A percentile compares a stretch with the other conserved stretches of the same genome.
Conservation (phyloP, 2,797 vertebrate genomes). For the Pseudomugil tenellus region DNA sequence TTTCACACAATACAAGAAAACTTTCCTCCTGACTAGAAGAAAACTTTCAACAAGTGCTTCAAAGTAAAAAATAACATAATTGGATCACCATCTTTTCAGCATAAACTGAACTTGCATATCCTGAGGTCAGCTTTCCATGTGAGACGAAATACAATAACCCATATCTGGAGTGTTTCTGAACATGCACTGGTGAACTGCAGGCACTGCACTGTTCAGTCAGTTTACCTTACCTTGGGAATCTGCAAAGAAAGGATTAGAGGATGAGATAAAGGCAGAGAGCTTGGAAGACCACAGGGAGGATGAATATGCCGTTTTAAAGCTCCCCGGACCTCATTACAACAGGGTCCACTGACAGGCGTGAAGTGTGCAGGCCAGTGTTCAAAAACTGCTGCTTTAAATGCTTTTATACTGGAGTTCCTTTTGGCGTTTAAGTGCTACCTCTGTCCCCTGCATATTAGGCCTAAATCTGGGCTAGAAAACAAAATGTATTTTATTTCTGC, state of each 20-base stretch:
- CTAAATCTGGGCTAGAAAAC: background rate
- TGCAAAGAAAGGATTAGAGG: slow-evolving; percentile 62
- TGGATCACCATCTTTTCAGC: slow-evolving; percentile 19
- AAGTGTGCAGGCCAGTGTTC: background rate
- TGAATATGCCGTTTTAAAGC: slow-evolving; percentile 50
- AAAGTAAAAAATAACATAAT: slow-evolving; percentile 17
- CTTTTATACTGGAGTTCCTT: slow-evolving; percentile 4
- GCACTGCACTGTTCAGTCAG: slow-evolving; percentile 49
- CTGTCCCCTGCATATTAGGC: background rate
- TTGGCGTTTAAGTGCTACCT: slow-evolving; percentile 8
- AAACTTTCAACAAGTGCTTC: slow-evolving; percentile 22
- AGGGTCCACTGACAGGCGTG: slow-evolving; percentile 31
- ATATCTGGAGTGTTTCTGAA: slow-evolving; percentile 43
- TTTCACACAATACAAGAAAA: background rate
- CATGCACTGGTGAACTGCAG: slow-evolving; percentile 52
- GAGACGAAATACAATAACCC: slow-evolving; percentile 49
- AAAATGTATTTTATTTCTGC: background rate
- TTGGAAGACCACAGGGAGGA: slow-evolving; percentile 47
- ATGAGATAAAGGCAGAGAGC: slow-evolving; percentile 45
- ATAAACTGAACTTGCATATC: slow-evolving; percentile 10
- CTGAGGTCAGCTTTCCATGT: slow-evolving; percentile 46
- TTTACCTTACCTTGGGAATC: slow-evolving; percentile 62
- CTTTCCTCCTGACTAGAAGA: slow-evolving; percentile 12
- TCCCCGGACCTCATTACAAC: slow-evolving; percentile 66
- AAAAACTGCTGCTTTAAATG: slow-evolving; percentile 23